phyloP scores from a whole-genome alignment of 2,113 vertebrate species.

The Prietella phreatophila region DNA sequence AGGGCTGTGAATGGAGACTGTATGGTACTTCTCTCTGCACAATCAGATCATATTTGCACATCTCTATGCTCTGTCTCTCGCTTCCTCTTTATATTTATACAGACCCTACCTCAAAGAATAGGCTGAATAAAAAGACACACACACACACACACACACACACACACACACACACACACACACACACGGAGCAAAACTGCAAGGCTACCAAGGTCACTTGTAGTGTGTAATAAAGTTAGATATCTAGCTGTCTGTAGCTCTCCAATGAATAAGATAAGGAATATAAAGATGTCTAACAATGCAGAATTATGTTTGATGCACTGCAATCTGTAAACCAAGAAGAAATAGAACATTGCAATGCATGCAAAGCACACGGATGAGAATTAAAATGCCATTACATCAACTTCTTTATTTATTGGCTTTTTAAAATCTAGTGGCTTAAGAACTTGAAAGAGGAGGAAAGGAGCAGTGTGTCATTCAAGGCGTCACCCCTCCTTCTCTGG shows the following conservation, averaged over 20 bases:
- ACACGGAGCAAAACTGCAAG: neutral
- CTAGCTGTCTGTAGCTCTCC: neutral
- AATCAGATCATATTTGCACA: constrained; percentile 32
- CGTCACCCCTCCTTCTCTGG: constrained; percentile 26
- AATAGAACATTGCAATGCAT: neutral
- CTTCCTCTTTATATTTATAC: constrained; percentile 13
- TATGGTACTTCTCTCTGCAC: constrained; percentile 1
- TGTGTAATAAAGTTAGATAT: constrained; percentile 19
- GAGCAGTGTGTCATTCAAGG: constrained; percentile 12
- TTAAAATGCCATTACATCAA: neutral
- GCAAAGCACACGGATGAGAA: neutral
- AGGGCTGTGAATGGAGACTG: constrained; percentile 1
- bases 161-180: neutral
- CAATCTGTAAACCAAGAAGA: neutral
- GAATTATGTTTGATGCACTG: too few species aligned
- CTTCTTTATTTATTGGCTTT: constrained; percentile 20
- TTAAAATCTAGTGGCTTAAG: constrained; percentile 25
- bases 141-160: constrained; percentile 3
- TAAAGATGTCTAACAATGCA: neutral
- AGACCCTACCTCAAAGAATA: neutral
- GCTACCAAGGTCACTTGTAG: neutral
- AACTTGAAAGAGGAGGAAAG: constrained; percentile 44
- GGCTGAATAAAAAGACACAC: neutral
- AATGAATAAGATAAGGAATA: neutral
- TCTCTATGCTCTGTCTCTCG: constrained; percentile 18